phyloP scores from a whole-genome alignment of 2,113 vertebrate genomes.

The Mustelus asterias region DNA sequence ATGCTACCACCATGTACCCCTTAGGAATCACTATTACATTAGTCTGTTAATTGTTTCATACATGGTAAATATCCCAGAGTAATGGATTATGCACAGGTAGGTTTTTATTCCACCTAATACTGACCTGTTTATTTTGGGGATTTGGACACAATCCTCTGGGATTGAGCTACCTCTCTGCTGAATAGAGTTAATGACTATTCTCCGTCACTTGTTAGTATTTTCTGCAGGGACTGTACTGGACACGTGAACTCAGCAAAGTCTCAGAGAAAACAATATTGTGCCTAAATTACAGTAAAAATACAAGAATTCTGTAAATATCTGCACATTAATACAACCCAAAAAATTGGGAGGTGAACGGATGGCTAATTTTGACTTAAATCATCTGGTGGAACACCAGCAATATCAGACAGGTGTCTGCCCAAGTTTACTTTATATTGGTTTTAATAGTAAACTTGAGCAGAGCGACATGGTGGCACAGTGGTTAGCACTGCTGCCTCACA shows the following conservation, averaged over 20 bases:
- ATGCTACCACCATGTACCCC: not conserved
- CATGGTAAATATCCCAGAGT: not conserved
- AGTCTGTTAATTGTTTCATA: not conserved
- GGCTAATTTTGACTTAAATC: not conserved
- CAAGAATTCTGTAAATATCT: not conserved
- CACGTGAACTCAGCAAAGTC: not conserved
- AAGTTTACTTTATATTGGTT: not conserved
- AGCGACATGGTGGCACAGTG: too few relatives aligned
- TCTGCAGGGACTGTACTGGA: not conserved
- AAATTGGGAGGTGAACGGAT: not conserved
- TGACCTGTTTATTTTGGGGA: constrained; percentile 1
- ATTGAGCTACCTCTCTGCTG: not conserved
- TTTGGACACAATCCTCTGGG: not conserved
- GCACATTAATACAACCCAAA: not conserved
- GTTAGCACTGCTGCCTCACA: too few relatives aligned
- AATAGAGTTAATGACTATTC: not conserved
- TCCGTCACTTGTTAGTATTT: not conserved
- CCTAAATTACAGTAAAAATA: not conserved
- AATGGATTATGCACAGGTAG: not conserved
- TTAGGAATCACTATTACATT: not conserved
- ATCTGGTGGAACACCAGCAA: not conserved
- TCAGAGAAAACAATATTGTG: not conserved
- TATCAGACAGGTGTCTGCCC: not conserved
- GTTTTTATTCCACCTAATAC: not conserved
- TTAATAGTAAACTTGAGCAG: not conserved